These are phyloP conservation scores for Hippocampus zosterae DNA, from an alignment of 2,113 vertebrate genomes.

Conservation along the genomic window DNA sequence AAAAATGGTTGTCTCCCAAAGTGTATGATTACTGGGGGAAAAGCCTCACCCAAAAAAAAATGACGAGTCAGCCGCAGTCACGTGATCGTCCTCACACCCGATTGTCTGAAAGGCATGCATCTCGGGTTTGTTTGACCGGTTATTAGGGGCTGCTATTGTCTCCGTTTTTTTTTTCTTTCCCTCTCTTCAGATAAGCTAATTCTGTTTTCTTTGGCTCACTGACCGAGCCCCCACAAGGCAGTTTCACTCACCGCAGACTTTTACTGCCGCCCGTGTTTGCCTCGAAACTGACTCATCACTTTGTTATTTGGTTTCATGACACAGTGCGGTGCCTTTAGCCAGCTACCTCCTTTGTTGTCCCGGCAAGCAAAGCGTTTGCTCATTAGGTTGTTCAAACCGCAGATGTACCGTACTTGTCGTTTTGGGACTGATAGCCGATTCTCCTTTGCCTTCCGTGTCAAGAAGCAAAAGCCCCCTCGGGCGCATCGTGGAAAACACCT, in stretches of 20 bases:
- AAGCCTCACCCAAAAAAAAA: slow-evolving; percentile 44
- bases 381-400: slow-evolving; percentile 52
- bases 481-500: slow-evolving; percentile 82
- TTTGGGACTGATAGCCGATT: slow-evolving; percentile 43
- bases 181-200: slow-evolving; percentile 45
- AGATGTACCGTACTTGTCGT: slow-evolving; percentile 59
- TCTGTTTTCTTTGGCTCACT: slow-evolving; percentile 60
- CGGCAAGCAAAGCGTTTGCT: slow-evolving; percentile 52
- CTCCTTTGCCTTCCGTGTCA: slow-evolving; percentile 41
- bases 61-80: slow-evolving; percentile 34
- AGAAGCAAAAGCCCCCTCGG: slow-evolving; percentile 40
- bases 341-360: slow-evolving; percentile 52
- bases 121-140: slow-evolving; percentile 63
- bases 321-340: slow-evolving; percentile 40
- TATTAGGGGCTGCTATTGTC: slow-evolving; percentile 55
- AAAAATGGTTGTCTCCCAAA: slow-evolving; percentile 47
- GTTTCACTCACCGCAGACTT: slow-evolving; percentile 46
- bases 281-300: slow-evolving; percentile 51
- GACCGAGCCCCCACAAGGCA: slow-evolving; percentile 50
- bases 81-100: slow-evolving; percentile 35
- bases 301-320: slow-evolving; percentile 53
- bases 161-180: slow-evolving; percentile 28
- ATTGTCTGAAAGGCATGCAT: slow-evolving; percentile 54
- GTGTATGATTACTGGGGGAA: slow-evolving; percentile 39
- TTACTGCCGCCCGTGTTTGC: slow-evolving; percentile 31